phyloP scores from a whole-genome alignment of 2,888 invertebrate species.

The Dusona sp. region DNA sequence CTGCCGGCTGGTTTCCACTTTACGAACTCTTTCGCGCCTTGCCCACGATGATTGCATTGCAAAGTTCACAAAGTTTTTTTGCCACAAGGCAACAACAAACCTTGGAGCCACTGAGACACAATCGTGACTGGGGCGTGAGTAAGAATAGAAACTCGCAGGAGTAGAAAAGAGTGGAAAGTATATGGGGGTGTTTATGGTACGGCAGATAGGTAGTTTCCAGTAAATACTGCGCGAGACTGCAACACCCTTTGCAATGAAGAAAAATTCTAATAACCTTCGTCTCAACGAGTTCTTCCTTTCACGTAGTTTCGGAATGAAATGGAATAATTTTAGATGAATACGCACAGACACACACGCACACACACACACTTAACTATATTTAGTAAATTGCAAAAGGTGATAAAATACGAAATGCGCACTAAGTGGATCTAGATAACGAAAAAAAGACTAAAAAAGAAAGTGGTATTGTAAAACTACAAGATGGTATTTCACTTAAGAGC shows the following conservation, averaged over 20 bases:
- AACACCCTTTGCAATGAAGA: conserved; percentile 47
- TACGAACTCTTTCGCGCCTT: conserved; percentile 55
- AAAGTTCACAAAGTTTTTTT: conserved; percentile 71
- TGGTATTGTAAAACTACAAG: not conserved
- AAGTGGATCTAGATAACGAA: not conserved
- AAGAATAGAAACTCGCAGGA: conserved; percentile 49
- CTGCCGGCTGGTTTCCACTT: conserved; percentile 49
- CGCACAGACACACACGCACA: not conserved
- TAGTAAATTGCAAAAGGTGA: not conserved
- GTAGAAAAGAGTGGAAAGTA: conserved; percentile 54
- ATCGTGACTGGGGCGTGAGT: conserved; percentile 38
- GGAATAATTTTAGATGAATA: conserved; percentile 51
- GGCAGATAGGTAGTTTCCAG: conserved; percentile 58
- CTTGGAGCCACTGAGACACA: conserved; percentile 61
- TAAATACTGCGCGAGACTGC: conserved; percentile 56
- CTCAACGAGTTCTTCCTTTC: conserved; percentile 45
- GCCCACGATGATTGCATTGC: conserved; percentile 71
- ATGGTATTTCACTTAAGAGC: conserved; percentile 30
- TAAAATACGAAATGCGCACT: not conserved
- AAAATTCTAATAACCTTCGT: conserved; percentile 61
- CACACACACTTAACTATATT: conserved; percentile 10
- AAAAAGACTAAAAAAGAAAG: not conserved
- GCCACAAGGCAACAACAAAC: conserved; percentile 53
- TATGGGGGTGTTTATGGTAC: conserved; percentile 26
- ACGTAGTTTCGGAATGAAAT: conserved; percentile 51